Conservation (phyloP, 2,797 vertebrate genomes). For the Chloroceryle amazona region DNA sequence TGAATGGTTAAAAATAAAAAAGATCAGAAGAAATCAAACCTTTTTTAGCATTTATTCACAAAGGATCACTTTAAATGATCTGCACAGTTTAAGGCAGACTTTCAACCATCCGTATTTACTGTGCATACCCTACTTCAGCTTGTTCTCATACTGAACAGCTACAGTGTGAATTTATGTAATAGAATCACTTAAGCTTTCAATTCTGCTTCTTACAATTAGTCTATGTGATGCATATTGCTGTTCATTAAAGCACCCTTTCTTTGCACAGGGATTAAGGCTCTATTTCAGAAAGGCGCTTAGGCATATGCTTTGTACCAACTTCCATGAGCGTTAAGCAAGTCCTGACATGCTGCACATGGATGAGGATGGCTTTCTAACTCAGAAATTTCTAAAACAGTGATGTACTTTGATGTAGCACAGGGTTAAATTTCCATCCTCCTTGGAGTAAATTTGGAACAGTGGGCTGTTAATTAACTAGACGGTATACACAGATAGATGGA, state of each 20-base stretch:
- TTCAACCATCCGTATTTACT: neutral
- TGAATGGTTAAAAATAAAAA: neutral
- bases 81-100: neutral
- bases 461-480: neutral
- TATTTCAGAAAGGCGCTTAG: slow-evolving; percentile 10
- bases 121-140: neutral
- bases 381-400: neutral
- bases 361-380: neutral
- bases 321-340: neutral
- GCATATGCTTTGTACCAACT: neutral
- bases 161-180: slow-evolving; percentile 11
- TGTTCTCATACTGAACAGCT: slow-evolving; percentile 27
- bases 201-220: slow-evolving; percentile 17
- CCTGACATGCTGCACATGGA: neutral
- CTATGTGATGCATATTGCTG: neutral
- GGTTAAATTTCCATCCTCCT: neutral
- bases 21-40: neutral
- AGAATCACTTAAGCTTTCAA: neutral
- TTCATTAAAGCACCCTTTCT: slow-evolving; percentile 33
- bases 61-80: slow-evolving; percentile 24
- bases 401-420: neutral
- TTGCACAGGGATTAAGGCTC: neutral
- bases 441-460: neutral
- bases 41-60: neutral
- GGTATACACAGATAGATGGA: neutral